These are phyloP conservation scores for Pavo muticus DNA, from an alignment of 2,113 vertebrate genomes.

Conservation along the genomic window DNA sequence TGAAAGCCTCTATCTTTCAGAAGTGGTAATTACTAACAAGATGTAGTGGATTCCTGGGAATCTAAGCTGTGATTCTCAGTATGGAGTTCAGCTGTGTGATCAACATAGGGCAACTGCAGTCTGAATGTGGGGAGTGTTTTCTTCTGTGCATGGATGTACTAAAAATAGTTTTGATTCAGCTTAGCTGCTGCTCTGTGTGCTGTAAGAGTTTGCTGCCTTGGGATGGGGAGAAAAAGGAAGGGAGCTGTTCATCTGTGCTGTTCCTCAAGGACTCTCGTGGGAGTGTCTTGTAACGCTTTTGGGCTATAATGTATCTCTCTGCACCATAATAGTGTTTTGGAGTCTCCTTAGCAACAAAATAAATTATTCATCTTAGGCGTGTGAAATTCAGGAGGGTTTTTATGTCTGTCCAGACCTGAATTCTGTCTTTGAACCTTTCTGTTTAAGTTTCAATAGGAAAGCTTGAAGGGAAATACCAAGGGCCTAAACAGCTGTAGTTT, in stretches of 20 bases:
- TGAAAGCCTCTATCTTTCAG: no score
- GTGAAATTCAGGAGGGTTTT: background rate
- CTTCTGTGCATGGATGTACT: background rate
- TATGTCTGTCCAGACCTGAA: background rate
- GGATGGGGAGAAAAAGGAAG: background rate
- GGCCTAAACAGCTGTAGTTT: background rate
- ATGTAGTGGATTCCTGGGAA: background rate
- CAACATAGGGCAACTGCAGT: background rate
- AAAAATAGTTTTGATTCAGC: background rate
- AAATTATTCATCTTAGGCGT: background rate
- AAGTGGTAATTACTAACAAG: background rate
- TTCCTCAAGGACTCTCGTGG: background rate
- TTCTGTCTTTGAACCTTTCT: background rate
- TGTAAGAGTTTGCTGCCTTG: background rate
- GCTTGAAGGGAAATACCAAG: background rate
- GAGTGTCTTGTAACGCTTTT: background rate
- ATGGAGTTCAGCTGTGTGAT: background rate
- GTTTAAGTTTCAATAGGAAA: background rate
- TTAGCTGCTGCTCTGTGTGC: background rate
- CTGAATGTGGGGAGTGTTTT: background rate
- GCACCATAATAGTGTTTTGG: background rate
- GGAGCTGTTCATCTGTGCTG: background rate
- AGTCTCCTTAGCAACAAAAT: background rate
- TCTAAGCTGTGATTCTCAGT: background rate
- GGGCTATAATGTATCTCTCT: background rate